Percentiles rank a stretch among this genome's conserved stretches.
These are phyloP conservation scores for Axinella damicornis DNA, from an alignment of 37 sponge, comb jelly and placozoan genomes.

Conservation along the genomic window DNA sequence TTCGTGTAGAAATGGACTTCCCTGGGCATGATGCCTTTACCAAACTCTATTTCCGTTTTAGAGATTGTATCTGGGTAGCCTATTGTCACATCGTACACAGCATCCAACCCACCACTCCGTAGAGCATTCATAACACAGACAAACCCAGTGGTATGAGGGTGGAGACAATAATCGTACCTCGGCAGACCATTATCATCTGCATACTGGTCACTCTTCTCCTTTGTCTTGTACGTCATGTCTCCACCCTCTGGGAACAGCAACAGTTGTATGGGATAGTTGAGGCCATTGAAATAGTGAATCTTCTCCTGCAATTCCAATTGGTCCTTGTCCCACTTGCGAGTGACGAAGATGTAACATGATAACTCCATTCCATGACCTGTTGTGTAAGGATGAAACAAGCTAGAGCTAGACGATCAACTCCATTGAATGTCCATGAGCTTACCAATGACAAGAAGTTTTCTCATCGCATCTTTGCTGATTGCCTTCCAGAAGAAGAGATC, in stretches of 20 bases:
- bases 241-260: slow-evolving; percentile 89
- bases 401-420: too few relatives aligned
- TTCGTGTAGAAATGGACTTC: slow-evolving; percentile 80
- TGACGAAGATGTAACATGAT: slow-evolving; percentile 53
- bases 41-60: slow-evolving; percentile 67
- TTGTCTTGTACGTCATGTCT: slow-evolving; percentile 59
- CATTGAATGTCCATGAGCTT: too few relatives aligned
- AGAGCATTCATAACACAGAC: slow-evolving; percentile 59
- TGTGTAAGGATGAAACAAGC: too few relatives aligned
- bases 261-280: slow-evolving; percentile 66
- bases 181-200: slow-evolving; percentile 73
- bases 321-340: slow-evolving; percentile 80
- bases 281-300: slow-evolving; percentile 66
- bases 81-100: slow-evolving; percentile 86
- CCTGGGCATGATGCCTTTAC: slow-evolving; percentile 59
- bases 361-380: slow-evolving; percentile 38
- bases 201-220: slow-evolving; percentile 69
- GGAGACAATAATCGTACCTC: slow-evolving; percentile 79
- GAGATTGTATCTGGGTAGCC: slow-evolving; percentile 80
- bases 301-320: slow-evolving; percentile 58
- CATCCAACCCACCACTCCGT: slow-evolving; percentile 62
- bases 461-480: slow-evolving; percentile 56
- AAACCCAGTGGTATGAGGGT: slow-evolving; percentile 84
- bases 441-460: slow-evolving; percentile 71
- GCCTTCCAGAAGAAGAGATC: slow-evolving; percentile 64